These are phyloP conservation scores for Hyposoter didymator DNA, from an alignment of 2,888 invertebrate species.

Conservation along the genomic window DNA sequence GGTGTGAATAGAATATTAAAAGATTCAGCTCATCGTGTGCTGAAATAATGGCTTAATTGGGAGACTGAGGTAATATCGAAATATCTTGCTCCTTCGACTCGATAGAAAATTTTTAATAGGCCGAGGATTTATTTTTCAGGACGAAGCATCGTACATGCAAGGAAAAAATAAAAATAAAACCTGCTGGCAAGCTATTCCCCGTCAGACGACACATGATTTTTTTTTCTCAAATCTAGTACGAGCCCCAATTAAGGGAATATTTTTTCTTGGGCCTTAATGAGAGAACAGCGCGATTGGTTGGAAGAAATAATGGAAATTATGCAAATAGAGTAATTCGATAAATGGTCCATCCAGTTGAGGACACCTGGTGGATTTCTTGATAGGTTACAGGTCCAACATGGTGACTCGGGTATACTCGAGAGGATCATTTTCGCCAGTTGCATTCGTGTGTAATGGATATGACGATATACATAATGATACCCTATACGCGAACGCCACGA, in stretches of 20 bases:
- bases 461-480: slow-evolving; percentile 53
- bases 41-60: neutral
- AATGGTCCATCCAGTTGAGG: slow-evolving; percentile 61
- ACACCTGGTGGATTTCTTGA: slow-evolving; percentile 58
- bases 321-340: slow-evolving; percentile 66
- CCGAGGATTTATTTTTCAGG: neutral
- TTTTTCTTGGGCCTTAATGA: neutral
- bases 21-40: neutral
- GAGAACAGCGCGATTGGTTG: neutral
- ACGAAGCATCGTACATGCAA: neutral
- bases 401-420: slow-evolving; percentile 60
- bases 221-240: neutral
- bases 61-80: neutral
- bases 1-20: neutral
- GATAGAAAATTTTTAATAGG: neutral
- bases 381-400: neutral
- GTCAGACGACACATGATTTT: neutral
- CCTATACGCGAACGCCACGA: slow-evolving; percentile 35
- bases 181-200: neutral
- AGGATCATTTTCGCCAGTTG: slow-evolving; percentile 69
- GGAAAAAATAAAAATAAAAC: neutral
- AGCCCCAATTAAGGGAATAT: neutral
- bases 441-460: slow-evolving; percentile 57
- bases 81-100: neutral
- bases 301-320: slow-evolving; percentile 55